Percentiles rank a stretch among this genome's conserved stretches.
phyloP scores from a whole-genome alignment of 2,113 vertebrate genomes.

The Thalassoma bifasciatum region DNA sequence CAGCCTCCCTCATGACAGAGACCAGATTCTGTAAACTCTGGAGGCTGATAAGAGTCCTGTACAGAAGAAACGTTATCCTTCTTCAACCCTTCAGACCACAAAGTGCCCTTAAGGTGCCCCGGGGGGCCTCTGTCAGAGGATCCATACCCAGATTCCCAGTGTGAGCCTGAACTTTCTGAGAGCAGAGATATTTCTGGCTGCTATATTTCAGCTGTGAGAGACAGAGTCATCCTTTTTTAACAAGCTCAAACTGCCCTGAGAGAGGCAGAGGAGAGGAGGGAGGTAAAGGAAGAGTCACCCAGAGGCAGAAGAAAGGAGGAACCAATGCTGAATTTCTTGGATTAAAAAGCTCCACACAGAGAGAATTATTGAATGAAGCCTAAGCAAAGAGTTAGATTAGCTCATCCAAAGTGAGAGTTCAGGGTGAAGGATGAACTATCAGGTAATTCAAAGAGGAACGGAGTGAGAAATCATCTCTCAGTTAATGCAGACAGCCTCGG shows the following conservation, averaged over 20 bases:
- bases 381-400: background rate
- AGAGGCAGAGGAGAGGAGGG: background rate
- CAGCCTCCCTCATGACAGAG: slow-evolving; percentile 27
- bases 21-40: slow-evolving; percentile 67
- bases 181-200: slow-evolving; percentile 34
- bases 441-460: slow-evolving; percentile 17
- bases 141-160: slow-evolving; percentile 65
- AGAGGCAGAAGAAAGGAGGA: background rate
- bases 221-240: slow-evolving; percentile 65
- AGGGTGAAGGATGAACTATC: background rate
- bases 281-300: slow-evolving; percentile 22
- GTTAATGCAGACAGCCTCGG: slow-evolving; percentile 32
- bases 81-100: slow-evolving; percentile 67
- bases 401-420: background rate
- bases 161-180: slow-evolving; percentile 43
- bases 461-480: slow-evolving; percentile 14
- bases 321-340: background rate
- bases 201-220: slow-evolving; percentile 57
- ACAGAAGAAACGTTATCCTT: slow-evolving; percentile 56
- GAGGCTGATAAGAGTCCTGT: slow-evolving; percentile 54
- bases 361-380: background rate
- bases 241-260: slow-evolving; percentile 43
- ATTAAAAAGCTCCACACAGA: background rate
- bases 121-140: slow-evolving; percentile 52
- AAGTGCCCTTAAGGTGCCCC: slow-evolving; percentile 50